Conservation (phyloP, 2,113 vertebrate genomes). For the Anser brachyrhynchus region DNA sequence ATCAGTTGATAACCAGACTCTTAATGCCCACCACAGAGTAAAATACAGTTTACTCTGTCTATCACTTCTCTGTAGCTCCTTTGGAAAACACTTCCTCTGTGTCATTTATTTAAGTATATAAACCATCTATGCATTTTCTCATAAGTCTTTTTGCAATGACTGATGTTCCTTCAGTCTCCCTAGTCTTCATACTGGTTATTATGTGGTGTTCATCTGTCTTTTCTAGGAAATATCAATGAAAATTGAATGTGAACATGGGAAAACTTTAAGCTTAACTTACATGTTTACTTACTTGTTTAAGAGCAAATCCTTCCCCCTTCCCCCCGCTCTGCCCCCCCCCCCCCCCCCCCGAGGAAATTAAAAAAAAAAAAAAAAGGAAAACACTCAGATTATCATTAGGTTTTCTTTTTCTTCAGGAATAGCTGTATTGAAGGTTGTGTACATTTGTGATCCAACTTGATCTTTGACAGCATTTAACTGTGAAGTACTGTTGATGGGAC, state of each 20-base stretch:
- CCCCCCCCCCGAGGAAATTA: too few relatives aligned
- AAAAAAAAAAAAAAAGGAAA: not conserved
- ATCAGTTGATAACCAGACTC: not conserved
- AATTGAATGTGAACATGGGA: not conserved
- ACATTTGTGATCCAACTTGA: not conserved
- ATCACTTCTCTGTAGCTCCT: not conserved
- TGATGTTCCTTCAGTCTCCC: not conserved
- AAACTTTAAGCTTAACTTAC: not conserved
- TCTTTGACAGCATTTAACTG: not conserved
- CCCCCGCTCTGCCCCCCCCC: too few relatives aligned
- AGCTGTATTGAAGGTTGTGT: not conserved
- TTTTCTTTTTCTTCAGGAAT: not conserved
- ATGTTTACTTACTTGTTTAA: not conserved
- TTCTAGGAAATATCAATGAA: not conserved
- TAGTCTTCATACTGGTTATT: not conserved
- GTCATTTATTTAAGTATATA: not conserved
- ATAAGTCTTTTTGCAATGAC: not conserved
- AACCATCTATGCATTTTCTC: not conserved
- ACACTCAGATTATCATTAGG: not conserved
- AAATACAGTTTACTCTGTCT: not conserved
- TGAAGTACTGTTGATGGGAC: not conserved
- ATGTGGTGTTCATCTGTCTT: not conserved
- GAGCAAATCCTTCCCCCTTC: not conserved
- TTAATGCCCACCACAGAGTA: not conserved
- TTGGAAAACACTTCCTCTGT: not conserved